phyloP scores from a whole-genome alignment of 2,113 vertebrate species.

The Cyanoramphus novaezelandiae region DNA sequence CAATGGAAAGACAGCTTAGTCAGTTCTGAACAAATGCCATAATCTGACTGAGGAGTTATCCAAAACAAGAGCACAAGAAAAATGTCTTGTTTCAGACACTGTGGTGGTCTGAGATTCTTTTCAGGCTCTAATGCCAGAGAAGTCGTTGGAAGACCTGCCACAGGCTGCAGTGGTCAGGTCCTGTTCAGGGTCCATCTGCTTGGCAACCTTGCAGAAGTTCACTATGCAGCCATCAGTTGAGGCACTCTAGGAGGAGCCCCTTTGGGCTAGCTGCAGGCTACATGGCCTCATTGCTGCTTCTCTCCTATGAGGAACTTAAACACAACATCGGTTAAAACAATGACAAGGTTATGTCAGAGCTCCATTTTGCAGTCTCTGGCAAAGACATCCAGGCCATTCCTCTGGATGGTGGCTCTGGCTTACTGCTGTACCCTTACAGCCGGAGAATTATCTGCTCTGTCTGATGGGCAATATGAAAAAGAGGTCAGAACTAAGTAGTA shows the following conservation, averaged over 20 bases:
- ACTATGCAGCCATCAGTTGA: rapidly evolving
- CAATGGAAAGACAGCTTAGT: neutral
- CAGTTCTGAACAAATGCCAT: neutral
- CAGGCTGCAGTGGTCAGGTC: neutral
- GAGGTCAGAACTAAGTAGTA: neutral
- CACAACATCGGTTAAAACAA: neutral
- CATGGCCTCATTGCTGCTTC: neutral
- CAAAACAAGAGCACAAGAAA: neutral
- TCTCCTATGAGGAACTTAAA: neutral
- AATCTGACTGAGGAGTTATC: neutral
- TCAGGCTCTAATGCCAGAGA: neutral
- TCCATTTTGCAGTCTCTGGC: neutral
- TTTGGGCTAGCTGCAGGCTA: neutral
- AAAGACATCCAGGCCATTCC: neutral
- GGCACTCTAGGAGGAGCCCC: neutral
- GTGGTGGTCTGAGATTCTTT: neutral
- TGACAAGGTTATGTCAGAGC: neutral
- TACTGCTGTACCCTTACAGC: neutral
- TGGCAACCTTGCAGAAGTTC: neutral
- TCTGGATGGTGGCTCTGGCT: neutral
- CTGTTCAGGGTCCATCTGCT: neutral
- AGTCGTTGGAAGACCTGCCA: neutral
- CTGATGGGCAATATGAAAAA: neutral
- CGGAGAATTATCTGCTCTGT: neutral
- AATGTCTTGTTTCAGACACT: neutral